A percentile compares a stretch with the other conserved stretches of the same genome.
These are phyloP conservation scores for Sphyrna mokarran DNA, from an alignment of 2,113 vertebrate species.

Conservation along the genomic window DNA sequence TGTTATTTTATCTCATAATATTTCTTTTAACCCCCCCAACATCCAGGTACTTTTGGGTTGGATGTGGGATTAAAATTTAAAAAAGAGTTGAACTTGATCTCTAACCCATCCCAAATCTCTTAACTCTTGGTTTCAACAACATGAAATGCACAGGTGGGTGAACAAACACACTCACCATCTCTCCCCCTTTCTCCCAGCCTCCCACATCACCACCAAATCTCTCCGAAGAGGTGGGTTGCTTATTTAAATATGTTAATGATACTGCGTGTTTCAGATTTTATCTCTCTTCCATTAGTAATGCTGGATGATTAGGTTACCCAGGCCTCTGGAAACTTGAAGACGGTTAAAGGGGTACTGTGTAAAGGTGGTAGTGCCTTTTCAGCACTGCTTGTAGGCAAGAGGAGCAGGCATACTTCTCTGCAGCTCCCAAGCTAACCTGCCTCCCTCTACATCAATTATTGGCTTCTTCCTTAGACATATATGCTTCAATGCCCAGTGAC, in stretches of 20 bases:
- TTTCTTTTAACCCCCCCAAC: background rate
- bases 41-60: background rate
- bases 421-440: background rate
- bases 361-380: background rate
- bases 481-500: background rate
- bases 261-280: background rate
- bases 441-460: background rate
- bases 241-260: background rate
- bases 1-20: background rate
- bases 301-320: too few relatives aligned
- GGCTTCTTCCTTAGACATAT: background rate
- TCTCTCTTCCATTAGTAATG: background rate
- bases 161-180: background rate
- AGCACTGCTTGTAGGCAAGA: background rate
- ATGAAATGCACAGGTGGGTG: background rate
- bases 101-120: background rate
- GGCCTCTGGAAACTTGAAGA: background rate
- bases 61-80: background rate
- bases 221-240: background rate
- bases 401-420: background rate
- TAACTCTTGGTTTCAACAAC: background rate
- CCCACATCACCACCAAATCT: background rate
- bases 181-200: too few relatives aligned
- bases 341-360: background rate
- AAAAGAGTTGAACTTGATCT: background rate